phyloP scores from a whole-genome alignment of 2,888 invertebrate species.

The Chalcosyrphus nemorum region DNA sequence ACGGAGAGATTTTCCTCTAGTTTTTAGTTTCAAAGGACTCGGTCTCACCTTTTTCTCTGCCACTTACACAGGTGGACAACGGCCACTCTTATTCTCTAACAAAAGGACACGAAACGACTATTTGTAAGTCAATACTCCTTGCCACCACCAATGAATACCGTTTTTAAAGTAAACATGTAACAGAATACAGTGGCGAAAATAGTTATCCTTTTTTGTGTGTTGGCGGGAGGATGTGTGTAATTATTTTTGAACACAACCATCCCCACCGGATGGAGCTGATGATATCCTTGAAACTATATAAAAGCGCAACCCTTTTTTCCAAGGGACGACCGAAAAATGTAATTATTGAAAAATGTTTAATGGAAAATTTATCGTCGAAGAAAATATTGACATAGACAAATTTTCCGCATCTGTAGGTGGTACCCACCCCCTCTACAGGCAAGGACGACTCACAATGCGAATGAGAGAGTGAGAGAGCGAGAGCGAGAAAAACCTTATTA shows the following conservation, averaged over 20 bases:
- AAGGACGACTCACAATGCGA: too few species aligned
- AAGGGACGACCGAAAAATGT: conserved; percentile 69
- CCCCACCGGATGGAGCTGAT: background rate
- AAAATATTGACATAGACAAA: conserved; percentile 72
- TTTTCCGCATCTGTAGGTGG: conserved; percentile 2
- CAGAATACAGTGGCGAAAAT: conserved; percentile 45
- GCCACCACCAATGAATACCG: conserved; percentile 8
- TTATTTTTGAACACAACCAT: conserved; percentile 55
- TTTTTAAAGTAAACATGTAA: conserved; percentile 58
- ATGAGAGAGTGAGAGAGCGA: background rate
- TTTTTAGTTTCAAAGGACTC: conserved; percentile 63
- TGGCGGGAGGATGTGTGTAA: conserved; percentile 44
- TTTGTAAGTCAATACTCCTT: conserved; percentile 65
- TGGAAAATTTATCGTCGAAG: conserved; percentile 72
- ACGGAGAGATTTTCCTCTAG: conserved; percentile 43
- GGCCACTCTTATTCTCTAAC: conserved; percentile 26
- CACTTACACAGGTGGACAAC: conserved; percentile 41
- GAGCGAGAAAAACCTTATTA: conserved; percentile 76
- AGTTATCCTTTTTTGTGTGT: conserved; percentile 20
- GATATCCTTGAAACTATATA: conserved; percentile 51
- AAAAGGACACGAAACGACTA: conserved; percentile 60
- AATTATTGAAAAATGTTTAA: conserved; percentile 73
- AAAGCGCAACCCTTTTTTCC: conserved; percentile 54
- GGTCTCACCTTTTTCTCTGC: conserved; percentile 33
- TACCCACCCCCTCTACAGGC: conserved; percentile 4